Base-by-base conservation (phyloP, 2,797 vertebrate species). In the Syndactyla subalaris region DNA sequence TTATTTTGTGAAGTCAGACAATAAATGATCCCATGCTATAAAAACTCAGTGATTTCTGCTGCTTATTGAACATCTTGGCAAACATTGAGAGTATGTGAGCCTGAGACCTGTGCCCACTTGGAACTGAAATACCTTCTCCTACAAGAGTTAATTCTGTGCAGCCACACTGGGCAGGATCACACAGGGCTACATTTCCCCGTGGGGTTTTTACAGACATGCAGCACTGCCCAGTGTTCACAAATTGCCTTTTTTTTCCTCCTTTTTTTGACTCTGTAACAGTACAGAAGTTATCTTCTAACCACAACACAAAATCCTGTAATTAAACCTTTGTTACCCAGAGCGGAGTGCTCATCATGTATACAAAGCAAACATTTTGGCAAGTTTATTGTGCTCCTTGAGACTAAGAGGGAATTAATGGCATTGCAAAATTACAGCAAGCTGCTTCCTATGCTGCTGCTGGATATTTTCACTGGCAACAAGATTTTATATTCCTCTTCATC, bases 351-450 rank as follows among this genome's bases (percentile, higher is more conserved):
- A 67, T 84, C 73, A 22, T 36, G 62, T 78, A 91, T 34, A 94
- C 80, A 86, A 92, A 90, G 88, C 89, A 93, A 96, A 93, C 67
- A 52, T 82, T 90, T 84, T 93, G 94, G 83, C 92, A 94, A 86
- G 85, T 94, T 93, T 88, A 93, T 87, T 88, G 41, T 61, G 58
- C 82, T 91, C 34, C 71, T 89, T 26, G 14, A 95, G 88, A 96
- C 92, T 79, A 76, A 76, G 79, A 88, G 24, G 32, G 79, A 92
- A 94, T 95, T 95, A 95, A 92, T 54, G 76, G 74, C 52, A 39
- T 39, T 59, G 67, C 89, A 95, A 92, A 96, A 93, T 88, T 87
- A 89, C 71, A 95, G 89, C 85, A 85, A 61, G 74, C 79, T 76
- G 73, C 77, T 94, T 59, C 73, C 73, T 84, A 34, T 0, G 5